Percentiles rank a stretch among this genome's conserved stretches.
Evolutionary conservation across 2,888 invertebrate genomes (phyloP).

Genomic region (Keiferia lycopersicella): DNA sequence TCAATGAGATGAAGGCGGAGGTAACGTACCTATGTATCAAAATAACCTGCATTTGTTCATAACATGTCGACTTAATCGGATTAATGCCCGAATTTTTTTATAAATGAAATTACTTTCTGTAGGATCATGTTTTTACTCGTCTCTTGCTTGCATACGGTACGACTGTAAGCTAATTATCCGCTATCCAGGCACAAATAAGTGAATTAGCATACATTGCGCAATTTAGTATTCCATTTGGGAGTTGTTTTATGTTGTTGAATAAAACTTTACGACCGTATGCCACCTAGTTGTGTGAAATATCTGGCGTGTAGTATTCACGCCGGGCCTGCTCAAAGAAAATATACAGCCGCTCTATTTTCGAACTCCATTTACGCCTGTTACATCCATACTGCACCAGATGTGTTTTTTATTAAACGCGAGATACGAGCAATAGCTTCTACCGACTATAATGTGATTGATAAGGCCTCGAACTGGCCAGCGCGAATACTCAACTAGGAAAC

Average conservation of each 20-base stretch:
- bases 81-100: no score
- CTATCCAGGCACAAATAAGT: conserved; percentile 22
- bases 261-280: conserved; percentile 10
- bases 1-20: background rate
- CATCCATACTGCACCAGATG: conserved; percentile 44
- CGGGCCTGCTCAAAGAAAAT: conserved; percentile 44
- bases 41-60: background rate
- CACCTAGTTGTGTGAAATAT: conserved; percentile 2
- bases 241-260: background rate
- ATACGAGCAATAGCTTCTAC: conserved; percentile 34
- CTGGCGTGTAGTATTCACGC: conserved; percentile 15
- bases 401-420: conserved; percentile 44
- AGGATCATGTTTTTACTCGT: background rate
- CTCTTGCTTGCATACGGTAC: background rate
- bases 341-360: conserved; percentile 54
- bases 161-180: conserved; percentile 1
- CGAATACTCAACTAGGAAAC: conserved; percentile 15
- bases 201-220: conserved; percentile 4
- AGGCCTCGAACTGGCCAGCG: conserved; percentile 26
- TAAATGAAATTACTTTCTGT: background rate
- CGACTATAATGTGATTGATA: conserved; percentile 34
- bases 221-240: conserved; percentile 10
- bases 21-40: background rate
- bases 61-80: no score
- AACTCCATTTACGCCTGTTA: conserved; percentile 49